Evolutionary conservation across 2,888 invertebrate genomes (phyloP).

Genomic region (Morpho helenor): DNA sequence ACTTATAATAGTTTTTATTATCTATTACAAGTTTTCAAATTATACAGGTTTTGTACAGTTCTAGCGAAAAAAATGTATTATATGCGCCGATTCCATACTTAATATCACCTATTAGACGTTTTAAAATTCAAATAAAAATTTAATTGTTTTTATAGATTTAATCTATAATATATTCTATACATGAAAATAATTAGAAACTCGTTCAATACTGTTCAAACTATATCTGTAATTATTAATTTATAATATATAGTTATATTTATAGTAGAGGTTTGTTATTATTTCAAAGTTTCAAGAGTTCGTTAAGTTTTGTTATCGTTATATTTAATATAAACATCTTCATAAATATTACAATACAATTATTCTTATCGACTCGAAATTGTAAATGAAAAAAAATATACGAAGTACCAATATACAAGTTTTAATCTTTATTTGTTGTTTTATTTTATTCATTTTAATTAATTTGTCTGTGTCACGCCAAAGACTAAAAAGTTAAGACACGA

Average conservation of each 20-base stretch:
- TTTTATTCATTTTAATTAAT: conserved; percentile 6
- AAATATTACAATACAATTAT: conserved; percentile 65
- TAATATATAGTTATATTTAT: conserved; percentile 53
- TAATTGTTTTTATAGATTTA: conserved; percentile 41
- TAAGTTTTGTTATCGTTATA: conserved; percentile 67
- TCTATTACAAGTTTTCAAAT: conserved; percentile 30
- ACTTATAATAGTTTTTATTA: conserved; percentile 16
- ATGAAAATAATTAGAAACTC: conserved; percentile 54
- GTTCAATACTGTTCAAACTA: conserved; percentile 72
- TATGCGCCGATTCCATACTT: conserved; percentile 19
- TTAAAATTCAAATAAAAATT: conserved; percentile 38
- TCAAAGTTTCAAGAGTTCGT: conserved; percentile 49
- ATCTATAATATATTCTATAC: conserved; percentile 54
- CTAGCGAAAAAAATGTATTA: conserved; percentile 13
- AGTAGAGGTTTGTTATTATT: conserved; percentile 67
- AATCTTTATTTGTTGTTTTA: conserved; percentile 61
- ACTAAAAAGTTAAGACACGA: too few relatives aligned
- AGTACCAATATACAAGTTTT: conserved; percentile 80
- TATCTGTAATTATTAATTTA: conserved; percentile 58
- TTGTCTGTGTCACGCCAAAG: too few relatives aligned
- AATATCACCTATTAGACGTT: conserved; percentile 50
- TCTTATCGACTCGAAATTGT: conserved; percentile 74
- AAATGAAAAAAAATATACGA: conserved; percentile 77
- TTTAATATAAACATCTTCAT: conserved; percentile 47
- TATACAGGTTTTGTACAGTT: conserved; percentile 51